These are phyloP conservation scores for Rambutsinella grinnellia DNA, from an alignment of 2,888 invertebrate genomes.

Conservation along the genomic window DNA sequence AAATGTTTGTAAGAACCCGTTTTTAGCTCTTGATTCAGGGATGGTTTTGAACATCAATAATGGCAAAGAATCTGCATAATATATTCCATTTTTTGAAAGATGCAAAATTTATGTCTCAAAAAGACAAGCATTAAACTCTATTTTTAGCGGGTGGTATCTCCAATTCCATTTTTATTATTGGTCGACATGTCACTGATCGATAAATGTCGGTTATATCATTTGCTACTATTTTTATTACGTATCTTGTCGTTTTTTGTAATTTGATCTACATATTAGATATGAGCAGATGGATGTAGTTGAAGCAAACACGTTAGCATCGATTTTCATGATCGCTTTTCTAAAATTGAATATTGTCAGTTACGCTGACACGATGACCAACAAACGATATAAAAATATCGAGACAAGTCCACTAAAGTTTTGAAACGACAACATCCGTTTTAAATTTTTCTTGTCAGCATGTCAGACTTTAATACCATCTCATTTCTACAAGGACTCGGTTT, in stretches of 20 bases:
- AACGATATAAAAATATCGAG: neutral
- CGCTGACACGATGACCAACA: neutral
- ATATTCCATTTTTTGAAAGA: neutral
- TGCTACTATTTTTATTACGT: neutral
- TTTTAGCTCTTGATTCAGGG: too few species aligned
- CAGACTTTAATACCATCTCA: neutral
- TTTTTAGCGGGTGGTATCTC: too few species aligned
- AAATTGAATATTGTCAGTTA: neutral
- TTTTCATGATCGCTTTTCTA: neutral
- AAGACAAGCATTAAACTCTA: neutral
- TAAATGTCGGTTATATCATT: neutral
- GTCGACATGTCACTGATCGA: too few species aligned
- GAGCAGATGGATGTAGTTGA: too few species aligned
- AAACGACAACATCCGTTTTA: conserved; percentile 4
- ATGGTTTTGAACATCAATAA: too few species aligned
- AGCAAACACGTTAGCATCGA: too few species aligned
- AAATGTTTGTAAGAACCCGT: too few species aligned
- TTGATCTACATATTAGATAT: too few species aligned
- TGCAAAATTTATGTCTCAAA: neutral
- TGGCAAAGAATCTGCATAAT: neutral
- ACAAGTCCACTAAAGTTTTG: neutral
- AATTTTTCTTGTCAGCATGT: too few species aligned
- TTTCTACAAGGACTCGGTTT: neutral
- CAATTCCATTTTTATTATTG: too few species aligned
- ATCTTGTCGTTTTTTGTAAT: neutral